Base-by-base conservation (phyloP, 2,113 vertebrate species). In the Laticauda laticaudata region DNA sequence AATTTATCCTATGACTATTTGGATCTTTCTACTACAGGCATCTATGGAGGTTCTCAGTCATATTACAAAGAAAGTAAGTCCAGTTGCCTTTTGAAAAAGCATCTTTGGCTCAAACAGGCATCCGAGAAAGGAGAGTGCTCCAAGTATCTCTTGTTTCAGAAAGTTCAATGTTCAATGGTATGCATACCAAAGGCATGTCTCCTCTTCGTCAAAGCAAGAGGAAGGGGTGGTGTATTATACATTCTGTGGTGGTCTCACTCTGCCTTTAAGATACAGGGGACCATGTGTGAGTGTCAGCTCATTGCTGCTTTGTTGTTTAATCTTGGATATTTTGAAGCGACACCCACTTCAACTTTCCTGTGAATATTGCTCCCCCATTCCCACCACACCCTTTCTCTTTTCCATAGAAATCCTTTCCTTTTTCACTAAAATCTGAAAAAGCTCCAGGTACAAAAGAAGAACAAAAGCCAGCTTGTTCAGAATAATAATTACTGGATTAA, bases 401-500 rank as follows among this genome's bases (percentile, higher is more conserved):
- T 51, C 51, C 43, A 51, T 53, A 75, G 69, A 86, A 59, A 93
- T 53, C 75, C 59, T 23, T 34, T 29, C 29, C 43, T 10, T 90
- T 86, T 57, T 57, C 55, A 90, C 92, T 64, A 53, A 53, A 90
- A 90, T 86, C 75, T 93, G 88, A 90, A 93, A 90, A 34, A 75
- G 4, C 54, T 69, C 43, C 51, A 12, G 21, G 39, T 90, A 90
- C 34, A 29, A 59, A 51, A 88, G 81, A 89, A 89, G 64, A 89
- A 85, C 86, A 90, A 93, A 89, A 93, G 7, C 45, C 75, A 61
- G 18, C 88, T 86, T 90, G 75, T 81, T 43, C 81, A 54, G 88
- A 86, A 93, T 93, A 90, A 93, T 56, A 93, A 90, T 90, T 51
- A 85, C 55, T 90, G 92, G 92, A 93, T 90, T 93, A 93, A 64